Evolutionary conservation across 2,797 vertebrate species (phyloP).

Genomic region (Anomalospiza imberbis): DNA sequence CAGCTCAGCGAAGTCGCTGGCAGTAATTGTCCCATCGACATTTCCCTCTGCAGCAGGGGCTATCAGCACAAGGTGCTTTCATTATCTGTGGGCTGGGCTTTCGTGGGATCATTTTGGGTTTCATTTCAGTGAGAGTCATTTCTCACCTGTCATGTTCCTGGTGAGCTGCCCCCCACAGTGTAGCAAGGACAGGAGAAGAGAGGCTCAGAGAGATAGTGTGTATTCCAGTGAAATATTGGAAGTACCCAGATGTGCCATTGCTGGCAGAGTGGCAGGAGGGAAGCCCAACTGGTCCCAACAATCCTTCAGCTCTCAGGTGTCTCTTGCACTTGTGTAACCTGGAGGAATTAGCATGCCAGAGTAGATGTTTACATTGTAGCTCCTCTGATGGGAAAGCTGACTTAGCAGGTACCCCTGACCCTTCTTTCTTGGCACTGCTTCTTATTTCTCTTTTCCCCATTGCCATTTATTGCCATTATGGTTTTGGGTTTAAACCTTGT

Average conservation of each 20-base stretch:
- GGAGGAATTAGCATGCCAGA: not conserved
- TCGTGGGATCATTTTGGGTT: not conserved
- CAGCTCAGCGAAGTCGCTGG: not conserved
- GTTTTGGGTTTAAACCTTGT: not conserved
- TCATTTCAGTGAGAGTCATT: not conserved
- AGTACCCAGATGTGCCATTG: not conserved
- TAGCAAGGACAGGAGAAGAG: not conserved
- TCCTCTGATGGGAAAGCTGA: not conserved
- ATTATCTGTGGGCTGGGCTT: conserved; percentile 44
- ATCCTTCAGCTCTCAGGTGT: not conserved
- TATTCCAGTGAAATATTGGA: not conserved
- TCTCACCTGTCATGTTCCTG: not conserved
- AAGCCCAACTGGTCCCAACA: not conserved
- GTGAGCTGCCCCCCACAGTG: not conserved
- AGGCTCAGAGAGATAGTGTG: not conserved
- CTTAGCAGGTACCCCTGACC: not conserved
- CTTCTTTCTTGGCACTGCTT: not conserved
- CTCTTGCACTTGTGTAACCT: not conserved
- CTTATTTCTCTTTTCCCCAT: not conserved
- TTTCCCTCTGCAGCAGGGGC: not conserved
- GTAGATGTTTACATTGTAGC: not conserved
- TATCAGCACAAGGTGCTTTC: conserved; percentile 41
- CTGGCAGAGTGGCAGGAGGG: not conserved
- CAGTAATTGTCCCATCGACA: not conserved
- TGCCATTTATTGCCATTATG: not conserved